phyloP scores from a whole-genome alignment of 2,113 vertebrate species.

The Picathartes gymnocephalus region DNA sequence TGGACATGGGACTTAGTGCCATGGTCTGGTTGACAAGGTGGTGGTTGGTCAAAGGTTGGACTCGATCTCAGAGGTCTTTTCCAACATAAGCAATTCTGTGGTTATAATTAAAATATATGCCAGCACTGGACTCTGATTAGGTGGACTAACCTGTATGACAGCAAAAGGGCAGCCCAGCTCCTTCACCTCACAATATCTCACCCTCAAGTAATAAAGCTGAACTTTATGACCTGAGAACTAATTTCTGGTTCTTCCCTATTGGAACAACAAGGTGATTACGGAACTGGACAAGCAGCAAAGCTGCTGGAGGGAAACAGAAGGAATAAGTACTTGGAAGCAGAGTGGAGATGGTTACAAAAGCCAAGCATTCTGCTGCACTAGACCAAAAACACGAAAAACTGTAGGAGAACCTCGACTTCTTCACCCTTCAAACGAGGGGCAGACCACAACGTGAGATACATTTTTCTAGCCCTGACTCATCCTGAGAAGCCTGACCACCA shows the following conservation, averaged over 20 bases:
- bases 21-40: not conserved
- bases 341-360: rapidly evolving
- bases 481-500: rapidly evolving
- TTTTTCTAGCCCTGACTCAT: not conserved
- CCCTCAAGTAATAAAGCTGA: not conserved
- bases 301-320: not conserved
- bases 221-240: not conserved
- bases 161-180: not conserved
- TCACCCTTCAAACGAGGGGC: no score
- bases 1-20: not conserved
- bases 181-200: rapidly evolving
- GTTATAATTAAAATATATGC: not conserved
- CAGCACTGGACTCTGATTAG: not conserved
- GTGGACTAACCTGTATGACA: not conserved
- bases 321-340: not conserved
- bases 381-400: not conserved
- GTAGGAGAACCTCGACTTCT: rapidly evolving
- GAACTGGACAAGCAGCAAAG: not conserved
- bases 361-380: no score
- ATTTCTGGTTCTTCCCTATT: not conserved
- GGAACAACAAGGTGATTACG: not conserved
- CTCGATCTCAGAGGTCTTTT: not conserved
- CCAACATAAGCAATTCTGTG: not conserved
- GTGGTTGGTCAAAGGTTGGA: not conserved
- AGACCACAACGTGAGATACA: rapidly evolving